Base-by-base conservation (phyloP, 2,113 vertebrate species). In the Catharus minimus region DNA sequence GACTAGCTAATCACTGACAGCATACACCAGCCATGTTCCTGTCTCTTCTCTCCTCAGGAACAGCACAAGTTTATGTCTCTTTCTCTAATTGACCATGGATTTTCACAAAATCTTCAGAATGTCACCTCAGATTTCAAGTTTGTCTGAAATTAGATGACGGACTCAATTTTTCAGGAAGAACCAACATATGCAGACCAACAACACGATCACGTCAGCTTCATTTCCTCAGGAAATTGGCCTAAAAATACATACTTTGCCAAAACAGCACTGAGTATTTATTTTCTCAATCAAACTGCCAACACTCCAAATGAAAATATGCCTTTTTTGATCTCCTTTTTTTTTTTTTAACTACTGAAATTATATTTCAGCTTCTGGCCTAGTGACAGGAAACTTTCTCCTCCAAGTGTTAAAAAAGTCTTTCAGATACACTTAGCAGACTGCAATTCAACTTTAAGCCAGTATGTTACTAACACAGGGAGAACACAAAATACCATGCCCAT, bases 161-260 rank as follows among this genome's bases (percentile, higher is more conserved):
- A 52, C 24, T 76, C 19, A 33, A 10, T 55, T 81, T 77, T 91
- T 86, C 84, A 78, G 68, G 47, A 89, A 87, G n/a, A 33, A 38
- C 46, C 49, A 89, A 50, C 22, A 86, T 11, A 26, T 14, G 32
- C 44, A 86, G 65, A 78, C 1, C 1, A 52, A 74, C 36, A 86
- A 30, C 19, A 71, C 0, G 0, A 72, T 47, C 60, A 46, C 13
- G 12, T 71, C 75, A 86, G 46, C 27, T 73, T 82, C 15, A 88
- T 33, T 94, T 92, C 73, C 83, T 92, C 60, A 80, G 43, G 61
- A 86, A 92, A 86, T 20, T 50, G 3, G 66, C 49, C 78, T 87
- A 84, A 92, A 83, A 74, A 78, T 62, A 83, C 13, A 30, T 11
- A 43, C 8, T 82, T 82, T 41, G 49, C 60, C 36, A 81, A 83